Conservation (phyloP, 2,113 vertebrate genomes). For the Macrotus californicus region DNA sequence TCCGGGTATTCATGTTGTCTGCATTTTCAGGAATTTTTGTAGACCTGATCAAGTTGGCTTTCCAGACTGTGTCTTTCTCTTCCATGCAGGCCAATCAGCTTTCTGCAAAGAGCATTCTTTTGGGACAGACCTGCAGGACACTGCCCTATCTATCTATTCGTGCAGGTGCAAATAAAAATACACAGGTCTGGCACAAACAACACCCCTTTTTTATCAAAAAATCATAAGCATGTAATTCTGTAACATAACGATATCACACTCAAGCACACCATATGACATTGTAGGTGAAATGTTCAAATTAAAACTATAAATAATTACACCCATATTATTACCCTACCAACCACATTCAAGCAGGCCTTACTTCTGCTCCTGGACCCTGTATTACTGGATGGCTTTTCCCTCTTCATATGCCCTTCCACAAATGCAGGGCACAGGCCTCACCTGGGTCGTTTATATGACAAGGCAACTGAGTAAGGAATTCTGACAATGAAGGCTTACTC, state of each 20-base stretch:
- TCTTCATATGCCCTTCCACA: background rate
- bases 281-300: no score
- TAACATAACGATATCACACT: no score
- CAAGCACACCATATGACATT: no score
- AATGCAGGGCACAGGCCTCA: background rate
- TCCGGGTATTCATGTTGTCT: background rate
- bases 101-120: background rate
- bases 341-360: no score
- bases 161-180: background rate
- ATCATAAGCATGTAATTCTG: no score
- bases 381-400: background rate
- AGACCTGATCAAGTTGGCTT: background rate
- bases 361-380: no score
- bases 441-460: background rate
- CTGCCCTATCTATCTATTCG: background rate
- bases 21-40: background rate
- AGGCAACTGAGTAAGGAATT: background rate
- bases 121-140: background rate
- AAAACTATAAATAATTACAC: no score
- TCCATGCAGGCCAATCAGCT: background rate
- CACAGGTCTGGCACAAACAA: no score
- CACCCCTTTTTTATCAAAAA: no score
- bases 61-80: background rate
- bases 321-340: no score
- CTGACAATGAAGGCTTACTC: background rate